Percentiles rank a stretch among this genome's conserved stretches.
phyloP scores from a whole-genome alignment of 2,888 invertebrate species.

The Spilarctia lutea region DNA sequence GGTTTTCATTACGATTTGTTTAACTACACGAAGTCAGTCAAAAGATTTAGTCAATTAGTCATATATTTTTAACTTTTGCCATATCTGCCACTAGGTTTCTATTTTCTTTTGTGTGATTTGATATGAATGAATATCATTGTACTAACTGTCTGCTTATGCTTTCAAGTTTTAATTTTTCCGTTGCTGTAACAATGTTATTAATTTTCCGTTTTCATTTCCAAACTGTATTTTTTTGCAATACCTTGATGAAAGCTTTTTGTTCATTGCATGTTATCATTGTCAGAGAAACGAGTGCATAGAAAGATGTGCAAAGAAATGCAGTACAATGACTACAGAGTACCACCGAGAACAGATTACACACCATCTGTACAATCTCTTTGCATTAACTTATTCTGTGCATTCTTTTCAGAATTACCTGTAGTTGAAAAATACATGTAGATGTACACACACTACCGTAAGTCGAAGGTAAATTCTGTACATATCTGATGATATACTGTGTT shows the following conservation, averaged over 20 bases:
- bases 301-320: constrained; percentile 85
- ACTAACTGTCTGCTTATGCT: neutral
- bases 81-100: neutral
- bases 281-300: constrained; percentile 83
- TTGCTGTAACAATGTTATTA: constrained; percentile 7
- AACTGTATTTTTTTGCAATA: constrained; percentile 83
- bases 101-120: neutral
- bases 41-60: neutral
- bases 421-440: constrained; percentile 43
- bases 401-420: constrained; percentile 84
- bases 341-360: constrained; percentile 47
- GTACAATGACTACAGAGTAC: constrained; percentile 53
- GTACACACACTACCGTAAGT: constrained; percentile 54
- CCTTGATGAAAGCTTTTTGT: constrained; percentile 55
- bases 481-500: constrained; percentile 24
- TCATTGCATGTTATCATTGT: constrained; percentile 58
- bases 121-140: neutral
- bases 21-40: neutral
- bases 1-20: neutral
- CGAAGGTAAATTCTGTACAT: constrained; percentile 54
- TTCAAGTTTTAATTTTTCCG: constrained; percentile 12
- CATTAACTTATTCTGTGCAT: constrained; percentile 81
- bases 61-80: neutral
- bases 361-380: constrained; percentile 73
- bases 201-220: constrained; percentile 49